These are phyloP conservation scores for Polypterus senegalus DNA, from an alignment of 2,113 vertebrate species.

Conservation along the genomic window DNA sequence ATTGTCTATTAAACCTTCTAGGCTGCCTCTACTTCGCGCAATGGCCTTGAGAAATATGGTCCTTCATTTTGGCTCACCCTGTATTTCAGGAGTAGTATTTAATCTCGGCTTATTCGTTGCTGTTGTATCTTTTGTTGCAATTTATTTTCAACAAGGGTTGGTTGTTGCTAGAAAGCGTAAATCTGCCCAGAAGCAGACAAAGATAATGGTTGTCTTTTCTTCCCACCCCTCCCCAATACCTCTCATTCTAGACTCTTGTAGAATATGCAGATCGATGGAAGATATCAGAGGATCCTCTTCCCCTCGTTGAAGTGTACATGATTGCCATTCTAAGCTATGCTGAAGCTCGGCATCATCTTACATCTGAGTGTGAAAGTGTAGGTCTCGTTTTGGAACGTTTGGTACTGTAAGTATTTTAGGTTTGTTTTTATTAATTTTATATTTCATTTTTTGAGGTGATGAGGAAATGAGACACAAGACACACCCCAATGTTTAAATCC, in stretches of 20 bases:
- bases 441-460: background rate
- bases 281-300: slow-evolving; percentile 73
- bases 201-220: slow-evolving; percentile 7
- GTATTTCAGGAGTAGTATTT: background rate
- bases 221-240: slow-evolving; percentile 1
- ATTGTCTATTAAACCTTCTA: too few relatives aligned
- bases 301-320: slow-evolving; percentile 76
- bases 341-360: slow-evolving; percentile 68
- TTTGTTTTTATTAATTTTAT: background rate
- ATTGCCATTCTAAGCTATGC: slow-evolving; percentile 78
- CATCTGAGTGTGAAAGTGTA: slow-evolving; percentile 78
- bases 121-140: background rate
- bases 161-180: background rate
- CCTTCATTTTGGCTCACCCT: background rate
- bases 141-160: background rate
- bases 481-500: too few relatives aligned
- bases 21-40: too few relatives aligned
- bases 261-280: slow-evolving; percentile 81
- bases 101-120: background rate
- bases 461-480: too few relatives aligned
- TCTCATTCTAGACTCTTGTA: slow-evolving; percentile 65
- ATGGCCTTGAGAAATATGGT: too few relatives aligned
- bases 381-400: slow-evolving; percentile 79
- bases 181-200: background rate
- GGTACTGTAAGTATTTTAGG: slow-evolving; percentile 69